phyloP scores from a whole-genome alignment of 2,113 vertebrate species.

The Erinaceus europaeus region DNA sequence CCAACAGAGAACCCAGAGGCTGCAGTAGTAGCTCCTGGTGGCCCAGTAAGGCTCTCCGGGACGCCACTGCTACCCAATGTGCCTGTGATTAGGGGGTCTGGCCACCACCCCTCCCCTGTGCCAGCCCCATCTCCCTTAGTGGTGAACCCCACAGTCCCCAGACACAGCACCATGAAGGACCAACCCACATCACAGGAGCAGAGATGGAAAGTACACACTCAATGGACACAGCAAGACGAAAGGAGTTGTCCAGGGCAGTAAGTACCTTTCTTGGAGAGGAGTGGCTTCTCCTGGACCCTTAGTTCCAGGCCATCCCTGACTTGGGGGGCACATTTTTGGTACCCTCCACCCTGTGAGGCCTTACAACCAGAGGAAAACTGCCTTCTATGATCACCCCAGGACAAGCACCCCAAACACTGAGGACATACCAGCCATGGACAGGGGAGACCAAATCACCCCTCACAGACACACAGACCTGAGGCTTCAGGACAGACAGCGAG shows the following conservation, averaged over 20 bases:
- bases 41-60: not conserved
- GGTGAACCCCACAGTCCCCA: not conserved
- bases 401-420: constrained; percentile 11
- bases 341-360: not conserved
- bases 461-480: constrained; percentile 32
- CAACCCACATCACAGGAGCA: constrained; percentile 40
- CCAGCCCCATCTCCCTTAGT: not conserved
- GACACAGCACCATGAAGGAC: not conserved
- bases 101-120: not conserved
- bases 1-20: not conserved
- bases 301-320: not conserved
- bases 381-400: not conserved
- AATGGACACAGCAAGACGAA: constrained; percentile 40
- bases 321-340: not conserved
- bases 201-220: constrained; percentile 49
- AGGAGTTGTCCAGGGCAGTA: not conserved
- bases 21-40: not conserved
- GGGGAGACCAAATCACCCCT: not conserved
- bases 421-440: not conserved
- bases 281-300: not conserved
- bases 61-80: not conserved
- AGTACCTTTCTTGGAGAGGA: not conserved
- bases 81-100: not conserved
- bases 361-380: not conserved
- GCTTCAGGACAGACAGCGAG: not conserved